Evolutionary conservation across 1,140 invertebrate genomes (phyloP).

Genomic region (Oreohelix idahoensis): DNA sequence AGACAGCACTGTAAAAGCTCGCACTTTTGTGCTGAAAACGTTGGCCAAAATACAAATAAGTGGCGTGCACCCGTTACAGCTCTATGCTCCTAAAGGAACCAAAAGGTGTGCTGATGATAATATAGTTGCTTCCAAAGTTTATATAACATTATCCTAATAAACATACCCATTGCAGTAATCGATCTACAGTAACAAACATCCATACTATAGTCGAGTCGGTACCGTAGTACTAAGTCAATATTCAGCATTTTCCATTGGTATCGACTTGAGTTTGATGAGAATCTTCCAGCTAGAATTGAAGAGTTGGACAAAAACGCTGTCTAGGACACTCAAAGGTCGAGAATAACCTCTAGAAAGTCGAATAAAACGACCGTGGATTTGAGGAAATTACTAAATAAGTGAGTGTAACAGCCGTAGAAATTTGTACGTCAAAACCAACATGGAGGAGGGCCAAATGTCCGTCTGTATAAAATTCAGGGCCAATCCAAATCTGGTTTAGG

Average conservation of each 20-base stretch:
- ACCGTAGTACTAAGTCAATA: too few species aligned
- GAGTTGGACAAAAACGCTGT: not conserved
- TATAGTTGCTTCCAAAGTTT: too few species aligned
- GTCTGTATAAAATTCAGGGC: constrained; percentile 11
- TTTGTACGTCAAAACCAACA: not conserved
- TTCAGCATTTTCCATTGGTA: not conserved
- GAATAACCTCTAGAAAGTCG: not conserved
- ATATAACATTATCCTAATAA: too few species aligned
- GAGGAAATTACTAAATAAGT: constrained; percentile 5
- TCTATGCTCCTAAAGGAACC: too few species aligned
- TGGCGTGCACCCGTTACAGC: too few species aligned
- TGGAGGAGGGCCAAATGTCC: constrained; percentile 12
- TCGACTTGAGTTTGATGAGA: not conserved
- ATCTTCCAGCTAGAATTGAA: not conserved
- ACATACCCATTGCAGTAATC: too few species aligned
- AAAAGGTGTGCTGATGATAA: too few species aligned
- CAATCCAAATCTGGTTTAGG: constrained; percentile 22
- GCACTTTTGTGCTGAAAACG: too few species aligned
- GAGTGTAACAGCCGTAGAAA: constrained; percentile 10
- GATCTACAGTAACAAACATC: too few species aligned
- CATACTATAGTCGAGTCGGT: too few species aligned
- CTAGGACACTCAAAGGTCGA: not conserved
- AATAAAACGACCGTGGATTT: not conserved
- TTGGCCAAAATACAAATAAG: too few species aligned
- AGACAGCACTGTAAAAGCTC: too few species aligned